Base-by-base conservation (phyloP, 2,797 vertebrate genomes). In the Momotus momota region DNA sequence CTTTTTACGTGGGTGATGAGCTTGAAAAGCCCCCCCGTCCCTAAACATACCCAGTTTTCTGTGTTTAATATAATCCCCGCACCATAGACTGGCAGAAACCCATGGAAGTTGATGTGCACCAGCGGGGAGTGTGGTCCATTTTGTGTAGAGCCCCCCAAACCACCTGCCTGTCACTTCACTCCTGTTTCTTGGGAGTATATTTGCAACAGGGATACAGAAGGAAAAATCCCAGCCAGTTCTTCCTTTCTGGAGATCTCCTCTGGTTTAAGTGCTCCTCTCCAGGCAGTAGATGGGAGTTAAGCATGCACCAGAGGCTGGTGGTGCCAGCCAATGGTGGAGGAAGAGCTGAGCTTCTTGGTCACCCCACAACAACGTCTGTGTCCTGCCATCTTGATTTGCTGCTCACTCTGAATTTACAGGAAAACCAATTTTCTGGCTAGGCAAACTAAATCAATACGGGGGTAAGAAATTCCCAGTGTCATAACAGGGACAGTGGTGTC, bases 401-500 rank as follows among this genome's bases (percentile, higher is more conserved):
- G 65, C 71, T 89, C 16, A 2, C 29, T 31, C 84, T 2, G 0
- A 74, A 92, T 43, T 83, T 45, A 55, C 23, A 81, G 62, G 71
- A 90, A 95, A 93, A 83, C 10, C 35, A 35, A 7, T 55, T 81
- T 82, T 81, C 88, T 91, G 69, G 46, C 62, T 71, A 45, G 12
- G 8, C 2, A 18, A 86, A 41, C 86, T 86, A 89, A 95, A 90
- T 85, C 77, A 90, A 52, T 58, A 85, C 81, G 20, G 22, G 9
- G 31, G 14, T 20, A 91, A 85, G 71, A 87, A 92, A 87, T 75
- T 88, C 73, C 88, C 84, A 93, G 62, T 1, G 6, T 60, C 1
- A 1, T 74, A 95, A 86, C 1, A 9, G 77, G 88, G 95, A 93
- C 81, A 93, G 82, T 83, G 82, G 77, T 66, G 82, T 95, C 91